Percentiles rank a stretch among this genome's conserved stretches.
Evolutionary conservation across 2,113 vertebrate genomes (phyloP).

Genomic region (Chascanopsetta lugubris): DNA sequence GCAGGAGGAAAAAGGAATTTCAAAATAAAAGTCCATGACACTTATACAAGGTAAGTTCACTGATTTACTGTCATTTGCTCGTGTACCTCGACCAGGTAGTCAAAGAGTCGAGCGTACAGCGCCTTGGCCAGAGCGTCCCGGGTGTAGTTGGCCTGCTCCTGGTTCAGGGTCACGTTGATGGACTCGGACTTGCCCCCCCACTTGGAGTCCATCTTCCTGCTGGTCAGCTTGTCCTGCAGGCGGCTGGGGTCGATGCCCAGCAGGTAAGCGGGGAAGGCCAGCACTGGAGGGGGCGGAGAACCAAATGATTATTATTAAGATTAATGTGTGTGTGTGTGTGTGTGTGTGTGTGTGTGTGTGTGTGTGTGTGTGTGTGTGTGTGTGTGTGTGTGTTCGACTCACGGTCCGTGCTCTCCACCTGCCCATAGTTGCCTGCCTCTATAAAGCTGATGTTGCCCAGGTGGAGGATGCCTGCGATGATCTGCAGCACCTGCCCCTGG

Average conservation of each 20-base stretch:
- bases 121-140: slow-evolving; percentile 94
- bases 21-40: background rate
- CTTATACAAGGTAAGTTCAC: background rate
- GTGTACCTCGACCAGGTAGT: slow-evolving; percentile 93
- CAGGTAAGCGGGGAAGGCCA: slow-evolving; percentile 94
- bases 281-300: no score
- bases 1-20: background rate
- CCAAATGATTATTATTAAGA: no score
- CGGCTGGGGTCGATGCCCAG: slow-evolving; percentile 88
- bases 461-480: slow-evolving; percentile 92
- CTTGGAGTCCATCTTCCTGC: slow-evolving; percentile 96
- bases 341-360: background rate
- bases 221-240: slow-evolving; percentile 93
- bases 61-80: background rate
- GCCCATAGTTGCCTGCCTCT: slow-evolving; percentile 93
- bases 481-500: slow-evolving; percentile 90
- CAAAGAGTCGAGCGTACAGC: slow-evolving; percentile 90
- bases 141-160: slow-evolving; percentile 93
- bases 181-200: slow-evolving; percentile 93
- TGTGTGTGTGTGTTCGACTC: slow-evolving; percentile 74
- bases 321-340: background rate
- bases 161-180: slow-evolving; percentile 93
- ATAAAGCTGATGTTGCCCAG: slow-evolving; percentile 93
- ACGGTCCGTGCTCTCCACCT: slow-evolving; percentile 91
- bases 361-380: background rate